Base-by-base conservation (phyloP, 2,888 invertebrate genomes). In the Leucoptera coffeella region DNA sequence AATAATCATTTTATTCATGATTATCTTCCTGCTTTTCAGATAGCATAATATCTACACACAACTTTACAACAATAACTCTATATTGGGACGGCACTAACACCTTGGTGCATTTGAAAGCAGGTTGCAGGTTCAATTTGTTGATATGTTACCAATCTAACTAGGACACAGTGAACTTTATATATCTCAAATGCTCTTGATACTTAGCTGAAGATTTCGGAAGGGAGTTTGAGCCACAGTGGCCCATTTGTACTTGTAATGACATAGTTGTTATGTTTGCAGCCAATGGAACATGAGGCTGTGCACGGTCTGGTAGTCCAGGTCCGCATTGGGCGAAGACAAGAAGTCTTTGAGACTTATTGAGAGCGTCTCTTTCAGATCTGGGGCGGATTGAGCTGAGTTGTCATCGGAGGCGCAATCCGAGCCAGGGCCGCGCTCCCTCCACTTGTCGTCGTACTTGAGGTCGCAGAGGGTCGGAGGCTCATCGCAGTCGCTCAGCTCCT, bases 261-360 rank as follows among this genome's bases (percentile, higher is more conserved):
- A 17, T 35, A 8, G 36, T 35, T 46, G 65, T 58, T 69, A 69
- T 57, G 69, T 67, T 38, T 69, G 69, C 45, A 69, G 47, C 69
- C 69, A 69, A 44, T 69, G 69, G 41, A 69, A 64, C 69, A 69
- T 69, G 36, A 69, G 65, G 41, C 65, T 67, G 51, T 69, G 69
- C 37, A 69, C 62, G 0, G 69, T 67, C 19, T 60, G 59, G 38
- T 65, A 67, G 47, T 69, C 69, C 7, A 69, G 47, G 44, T 67
- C 69, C 1, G 60, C 57, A 29, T 65, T 61, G 13, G 67, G 67
- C 26, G 61, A 56, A 38, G 53, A 58, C 14, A 69, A 49, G 33
- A 69, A 51, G 41, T 65, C 62, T 29, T 50, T 50, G 17, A 69
- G 50, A 35, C 52, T 49, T 15, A 56, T 48, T 10, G 55, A 37